Conservation (phyloP, 2,888 invertebrate species). For the Pyrgus malvae region DNA sequence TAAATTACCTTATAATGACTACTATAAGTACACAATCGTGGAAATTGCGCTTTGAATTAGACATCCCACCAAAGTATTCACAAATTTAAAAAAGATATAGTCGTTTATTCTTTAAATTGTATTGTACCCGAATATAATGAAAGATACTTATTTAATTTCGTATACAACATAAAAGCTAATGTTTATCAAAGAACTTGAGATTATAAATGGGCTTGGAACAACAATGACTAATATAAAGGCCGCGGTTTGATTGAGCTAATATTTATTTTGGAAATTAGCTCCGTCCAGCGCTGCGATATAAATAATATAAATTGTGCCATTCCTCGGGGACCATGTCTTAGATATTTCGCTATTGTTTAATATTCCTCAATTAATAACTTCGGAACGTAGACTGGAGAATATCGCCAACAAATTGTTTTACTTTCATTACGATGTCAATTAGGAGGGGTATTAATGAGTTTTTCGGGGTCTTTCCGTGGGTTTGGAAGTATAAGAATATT, state of each 20-base stretch:
- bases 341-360: slow-evolving; percentile 62
- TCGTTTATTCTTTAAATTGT: no score
- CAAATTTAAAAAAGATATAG: no score
- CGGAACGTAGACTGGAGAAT: slow-evolving; percentile 37
- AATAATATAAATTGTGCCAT: slow-evolving; percentile 75
- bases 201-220: slow-evolving; percentile 28
- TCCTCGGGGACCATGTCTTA: slow-evolving; percentile 48
- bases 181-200: slow-evolving; percentile 28
- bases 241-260: slow-evolving; percentile 68
- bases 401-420: slow-evolving; percentile 20
- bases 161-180: slow-evolving; percentile 8
- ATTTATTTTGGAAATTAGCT: slow-evolving; percentile 80
- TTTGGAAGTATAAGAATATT: no score
- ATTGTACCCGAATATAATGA: no score
- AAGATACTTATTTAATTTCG: background rate
- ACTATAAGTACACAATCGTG: no score
- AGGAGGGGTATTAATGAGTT: slow-evolving; percentile 8
- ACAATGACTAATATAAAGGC: slow-evolving; percentile 37
- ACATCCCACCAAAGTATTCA: no score
- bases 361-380: slow-evolving; percentile 73
- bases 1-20: no score
- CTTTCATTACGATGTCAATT: slow-evolving; percentile 24
- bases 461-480: background rate
- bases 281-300: slow-evolving; percentile 57
- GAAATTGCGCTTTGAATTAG: no score